These are phyloP conservation scores for Acronicta alni DNA, from an alignment of 2,888 invertebrate species.

Conservation along the genomic window DNA sequence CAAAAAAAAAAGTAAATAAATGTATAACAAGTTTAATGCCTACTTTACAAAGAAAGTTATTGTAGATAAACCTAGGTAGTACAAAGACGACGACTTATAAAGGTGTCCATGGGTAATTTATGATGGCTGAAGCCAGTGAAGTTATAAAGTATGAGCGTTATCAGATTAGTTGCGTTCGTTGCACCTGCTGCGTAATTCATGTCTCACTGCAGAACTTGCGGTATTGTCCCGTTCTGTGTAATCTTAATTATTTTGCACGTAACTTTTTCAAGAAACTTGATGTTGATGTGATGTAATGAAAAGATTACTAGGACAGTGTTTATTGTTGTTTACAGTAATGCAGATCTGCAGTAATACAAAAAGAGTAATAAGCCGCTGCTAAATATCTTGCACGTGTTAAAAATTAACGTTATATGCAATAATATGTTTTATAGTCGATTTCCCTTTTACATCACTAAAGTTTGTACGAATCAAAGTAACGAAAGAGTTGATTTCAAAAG, in stretches of 20 bases:
- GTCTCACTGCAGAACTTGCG: constrained; percentile 29
- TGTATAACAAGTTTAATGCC: constrained; percentile 5
- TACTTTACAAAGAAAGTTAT: constrained; percentile 21
- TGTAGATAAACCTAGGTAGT: constrained; percentile 22
- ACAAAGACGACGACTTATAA: constrained; percentile 43
- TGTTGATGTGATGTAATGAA: constrained; percentile 11
- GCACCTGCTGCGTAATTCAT: constrained; percentile 53
- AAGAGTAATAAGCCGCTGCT: constrained; percentile 4
- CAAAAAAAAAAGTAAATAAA: background rate
- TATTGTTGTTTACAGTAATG: constrained; percentile 3
- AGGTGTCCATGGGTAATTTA: constrained; percentile 52
- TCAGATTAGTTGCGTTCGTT: constrained; percentile 61
- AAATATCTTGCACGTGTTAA: constrained; percentile 10
- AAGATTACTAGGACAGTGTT: constrained; percentile 7
- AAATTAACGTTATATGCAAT: background rate
- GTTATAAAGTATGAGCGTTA: constrained; percentile 56
- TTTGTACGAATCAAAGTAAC: constrained; percentile 2
- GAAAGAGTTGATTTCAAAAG: constrained; percentile 29
- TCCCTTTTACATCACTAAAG: constrained; percentile 35
- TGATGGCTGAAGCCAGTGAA: constrained; percentile 51
- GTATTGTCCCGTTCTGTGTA: constrained; percentile 29
- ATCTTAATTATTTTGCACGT: constrained; percentile 28
- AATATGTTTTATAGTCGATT: constrained; percentile 23
- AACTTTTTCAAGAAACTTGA: constrained; percentile 26
- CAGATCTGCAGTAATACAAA: constrained; percentile 17